A percentile compares a stretch with the other conserved stretches of the same genome.
These are phyloP conservation scores for Steatocranus sp. DNA, from an alignment of 2,797 vertebrate species.

Conservation along the genomic window DNA sequence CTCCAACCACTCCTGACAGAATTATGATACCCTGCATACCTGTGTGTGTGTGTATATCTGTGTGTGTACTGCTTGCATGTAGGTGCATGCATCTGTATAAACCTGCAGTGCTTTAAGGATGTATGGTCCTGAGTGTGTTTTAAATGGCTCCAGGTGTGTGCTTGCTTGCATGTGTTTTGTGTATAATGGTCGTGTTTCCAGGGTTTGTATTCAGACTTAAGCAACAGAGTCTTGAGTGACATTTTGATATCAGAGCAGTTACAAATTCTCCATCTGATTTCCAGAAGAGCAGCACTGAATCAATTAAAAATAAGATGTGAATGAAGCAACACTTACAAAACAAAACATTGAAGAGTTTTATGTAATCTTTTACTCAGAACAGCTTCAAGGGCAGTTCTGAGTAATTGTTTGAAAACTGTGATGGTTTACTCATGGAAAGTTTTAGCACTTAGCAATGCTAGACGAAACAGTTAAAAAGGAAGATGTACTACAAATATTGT, in stretches of 20 bases:
- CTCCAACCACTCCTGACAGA: conserved; percentile 11
- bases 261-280: not conserved
- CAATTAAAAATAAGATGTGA: not conserved
- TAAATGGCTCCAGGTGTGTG: not conserved
- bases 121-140: not conserved
- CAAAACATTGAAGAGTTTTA: not conserved
- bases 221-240: not conserved
- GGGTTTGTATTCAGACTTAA: not conserved
- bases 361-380: not conserved
- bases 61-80: not conserved
- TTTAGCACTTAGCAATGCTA: not conserved
- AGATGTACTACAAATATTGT: not conserved
- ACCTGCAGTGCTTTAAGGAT: not conserved
- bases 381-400: not conserved
- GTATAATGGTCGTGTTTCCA: not conserved
- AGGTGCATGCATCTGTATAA: not conserved
- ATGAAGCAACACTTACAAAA: not conserved
- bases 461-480: fast-evolving
- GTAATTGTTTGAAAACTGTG: not conserved
- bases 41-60: conserved; percentile 6
- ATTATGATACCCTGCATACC: conserved; percentile 13
- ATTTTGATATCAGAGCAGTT: not conserved
- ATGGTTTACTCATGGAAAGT: not conserved
- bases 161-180: not conserved
- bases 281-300: not conserved